Base-by-base conservation (phyloP, 2,113 vertebrate genomes). In the Gorilla gorilla region DNA sequence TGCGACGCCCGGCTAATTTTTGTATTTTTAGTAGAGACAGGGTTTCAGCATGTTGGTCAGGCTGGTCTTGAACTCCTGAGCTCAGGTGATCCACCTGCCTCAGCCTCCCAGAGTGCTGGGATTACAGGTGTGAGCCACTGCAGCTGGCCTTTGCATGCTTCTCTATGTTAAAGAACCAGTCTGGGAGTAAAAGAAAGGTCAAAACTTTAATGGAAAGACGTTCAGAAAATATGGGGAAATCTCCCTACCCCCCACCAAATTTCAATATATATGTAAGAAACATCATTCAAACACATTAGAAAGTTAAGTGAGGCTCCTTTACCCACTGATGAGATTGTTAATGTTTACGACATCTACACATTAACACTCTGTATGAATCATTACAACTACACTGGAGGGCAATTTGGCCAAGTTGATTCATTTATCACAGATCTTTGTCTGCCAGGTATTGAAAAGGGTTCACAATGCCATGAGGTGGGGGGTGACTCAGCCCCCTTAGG, bases 101-200 rank as follows among this genome's bases (percentile, higher is more conserved):
- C 25, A 8, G 59, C 59, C 23, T 23, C 22, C 57, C 57, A 59
- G 20, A 59, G 57, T 59, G 57, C 6, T 59, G 22, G 57, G 22
- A 59, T 59, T 59, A 59, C 22, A 59, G 22, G 57, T 7, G 2
- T 59, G 22, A 59, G 57, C 57, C 57, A 59, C 59, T 8, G 59
- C 9, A 6, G 8, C 23, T 20, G 22, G 59, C 59, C 23, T 20
- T 20, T 55, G 99, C 98, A 8, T 99, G 99, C 96, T 99, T 99
- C 98, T 99, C 99, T 90, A 99, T 98, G 98, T 99, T 99, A 86
- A 99, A 98, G 98, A 99, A 99, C 99, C 99, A 99, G 93, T 99
- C 99, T 0, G 99, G 99, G 97, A 99, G 64, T 66, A 70, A 70
- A n/a, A 20, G 40, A 84, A 64, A 84, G 38, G 45, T 64, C 27